Base-by-base conservation (phyloP, 2,797 vertebrate genomes). In the Bryconaethiops microstoma region DNA sequence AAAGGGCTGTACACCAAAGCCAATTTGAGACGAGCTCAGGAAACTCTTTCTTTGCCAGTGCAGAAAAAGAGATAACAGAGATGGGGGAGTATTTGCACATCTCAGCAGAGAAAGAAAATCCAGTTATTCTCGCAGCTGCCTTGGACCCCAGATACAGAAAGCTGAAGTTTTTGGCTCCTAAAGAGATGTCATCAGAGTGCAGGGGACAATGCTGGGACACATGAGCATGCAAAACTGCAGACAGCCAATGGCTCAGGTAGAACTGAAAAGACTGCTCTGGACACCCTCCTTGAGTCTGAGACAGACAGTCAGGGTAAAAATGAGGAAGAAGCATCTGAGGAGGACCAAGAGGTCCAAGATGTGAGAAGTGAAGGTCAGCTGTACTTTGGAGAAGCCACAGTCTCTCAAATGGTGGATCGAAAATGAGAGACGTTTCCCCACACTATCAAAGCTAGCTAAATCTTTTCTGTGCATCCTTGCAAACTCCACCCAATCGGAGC, bases 1-100 rank as follows among this genome's bases (percentile, higher is more conserved):
- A n/a, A n/a, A n/a, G n/a, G n/a, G n/a, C n/a, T n/a, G 42, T 45
- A 45, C 42, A 45, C 42, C 42, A 45, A 45, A 45, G 65, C 65
- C 65, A 68, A 68, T 68, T 68, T 68, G 65, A 73, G 70, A 73
- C 70, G 55, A 73, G 70, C 70, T 52, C 50, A 73, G 70, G 48
- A 73, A 73, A 73, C 4, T 16, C 10, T 55, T 54, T 73, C 2
- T 23, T 73, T 73, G 19, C 70, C 50, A 73, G 7, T 73, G 70
- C 19, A 54, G 45, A 55, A 73, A 73, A 68, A 68, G 65, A 29
- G 65, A 68, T 68, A 52, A 73, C 50, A 54, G 68, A 71, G 68
- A 71, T 50, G 68, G 68, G 68, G 68, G 48, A 73, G 48, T 55
- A 55, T 73, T 73, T 73, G 7, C n/a, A 23, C 17, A 55, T 73